phyloP scores from a whole-genome alignment of 2,888 invertebrate genomes.

The Brenthis hecate region DNA sequence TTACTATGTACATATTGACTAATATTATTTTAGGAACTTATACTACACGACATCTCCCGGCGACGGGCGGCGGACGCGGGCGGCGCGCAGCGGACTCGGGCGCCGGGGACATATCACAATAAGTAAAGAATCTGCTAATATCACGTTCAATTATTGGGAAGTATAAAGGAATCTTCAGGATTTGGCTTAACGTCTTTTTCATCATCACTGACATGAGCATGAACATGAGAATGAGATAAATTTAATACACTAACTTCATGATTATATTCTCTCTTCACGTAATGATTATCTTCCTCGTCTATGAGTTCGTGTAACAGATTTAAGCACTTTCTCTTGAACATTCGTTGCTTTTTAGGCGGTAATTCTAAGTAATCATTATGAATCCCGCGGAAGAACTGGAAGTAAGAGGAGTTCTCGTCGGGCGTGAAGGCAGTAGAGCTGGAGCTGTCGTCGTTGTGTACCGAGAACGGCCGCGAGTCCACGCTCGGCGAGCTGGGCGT shows the following conservation, averaged over 20 bases:
- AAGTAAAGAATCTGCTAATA: background rate
- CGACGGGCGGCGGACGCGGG: background rate
- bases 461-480: conserved; percentile 36
- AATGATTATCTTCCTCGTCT: conserved; percentile 57
- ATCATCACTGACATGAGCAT: conserved; percentile 30
- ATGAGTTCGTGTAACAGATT: conserved; percentile 62
- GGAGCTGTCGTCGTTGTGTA: conserved; percentile 51
- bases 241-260: conserved; percentile 35
- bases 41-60: background rate
- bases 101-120: background rate
- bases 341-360: conserved; percentile 54
- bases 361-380: conserved; percentile 67
- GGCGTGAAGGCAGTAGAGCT: conserved; percentile 55
- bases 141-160: conserved; percentile 18
- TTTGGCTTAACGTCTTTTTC: conserved; percentile 32
- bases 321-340: conserved; percentile 66
- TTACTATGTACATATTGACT: conserved; percentile 7
- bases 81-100: background rate
- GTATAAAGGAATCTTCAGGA: conserved; percentile 23
- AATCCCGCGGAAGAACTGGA: conserved; percentile 73
- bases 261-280: conserved; percentile 23
- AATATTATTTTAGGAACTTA: conserved; percentile 15
- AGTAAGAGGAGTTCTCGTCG: conserved; percentile 68
- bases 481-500: conserved; percentile 20
- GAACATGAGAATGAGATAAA: conserved; percentile 29